These are phyloP conservation scores for Halictus ligatus DNA, from an alignment of 2,888 invertebrate genomes.

Conservation along the genomic window DNA sequence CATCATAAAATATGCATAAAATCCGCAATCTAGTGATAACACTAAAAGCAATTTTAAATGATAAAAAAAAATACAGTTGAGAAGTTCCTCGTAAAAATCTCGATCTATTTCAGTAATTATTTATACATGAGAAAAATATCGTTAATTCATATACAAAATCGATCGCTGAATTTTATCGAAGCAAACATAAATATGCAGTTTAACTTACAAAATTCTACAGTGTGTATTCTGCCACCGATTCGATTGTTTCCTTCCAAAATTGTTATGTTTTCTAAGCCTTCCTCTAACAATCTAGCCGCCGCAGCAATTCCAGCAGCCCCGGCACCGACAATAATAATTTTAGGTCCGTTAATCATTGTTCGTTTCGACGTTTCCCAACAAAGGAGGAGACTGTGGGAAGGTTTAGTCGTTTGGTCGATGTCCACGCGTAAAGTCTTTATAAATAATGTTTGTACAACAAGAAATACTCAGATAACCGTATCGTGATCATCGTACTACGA, in stretches of 20 bases:
- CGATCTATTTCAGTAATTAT: not conserved
- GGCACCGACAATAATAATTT: constrained; percentile 86
- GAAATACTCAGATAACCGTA: constrained; percentile 11
- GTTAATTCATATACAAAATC: not conserved
- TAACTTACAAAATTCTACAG: constrained; percentile 83
- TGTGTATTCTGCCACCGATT: constrained; percentile 85
- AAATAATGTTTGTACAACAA: too few relatives aligned
- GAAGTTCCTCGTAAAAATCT: not conserved
- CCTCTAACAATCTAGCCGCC: constrained; percentile 84
- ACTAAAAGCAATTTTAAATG: not conserved
- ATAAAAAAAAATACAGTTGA: not conserved
- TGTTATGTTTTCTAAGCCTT: constrained; percentile 84
- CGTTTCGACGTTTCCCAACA: not conserved
- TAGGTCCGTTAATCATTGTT: constrained; percentile 70
- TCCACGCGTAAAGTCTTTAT: not conserved
- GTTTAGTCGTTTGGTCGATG: not conserved
- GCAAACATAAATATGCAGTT: not conserved
- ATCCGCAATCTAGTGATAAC: too few relatives aligned
- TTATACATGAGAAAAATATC: not conserved
- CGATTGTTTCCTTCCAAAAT: constrained; percentile 85
- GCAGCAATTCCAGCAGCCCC: constrained; percentile 87
- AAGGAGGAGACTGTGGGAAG: not conserved
- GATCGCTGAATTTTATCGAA: not conserved
- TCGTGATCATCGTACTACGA: not conserved
- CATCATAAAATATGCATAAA: too few relatives aligned